Base-by-base conservation (phyloP, 2,113 vertebrate species). In the Alethe diademata region DNA sequence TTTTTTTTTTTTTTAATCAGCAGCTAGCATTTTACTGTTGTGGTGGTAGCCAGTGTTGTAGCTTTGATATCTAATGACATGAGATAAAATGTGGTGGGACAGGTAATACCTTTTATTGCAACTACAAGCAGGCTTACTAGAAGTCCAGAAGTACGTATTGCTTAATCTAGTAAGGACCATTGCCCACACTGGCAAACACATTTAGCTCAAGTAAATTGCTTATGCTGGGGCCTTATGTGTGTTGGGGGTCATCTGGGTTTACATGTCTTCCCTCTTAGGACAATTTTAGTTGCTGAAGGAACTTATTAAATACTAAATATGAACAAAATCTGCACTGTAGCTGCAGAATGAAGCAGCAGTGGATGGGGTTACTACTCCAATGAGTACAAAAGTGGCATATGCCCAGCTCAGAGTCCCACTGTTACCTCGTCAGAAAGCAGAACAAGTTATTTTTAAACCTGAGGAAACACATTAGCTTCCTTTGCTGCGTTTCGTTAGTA, bases 381-480 rank as follows among this genome's bases (percentile, higher is more conserved):
- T 4, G 26, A 64, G 10, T 22, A 7, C 5, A 33, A 25, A 56
- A 86, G 54, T 2, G 1, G 45, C 40, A 14, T 7, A 5, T 31
- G 24, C 45, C 48, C 54, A 61, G 23, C 50, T 81, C 4, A 3
- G 57, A 71, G 40, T 35, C 47, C 17, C 0, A 3, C 33, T 57
- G 2, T 70, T 70, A 16, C 67, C 51, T 91, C 72, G 58, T 40
- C 78, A 87, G 28, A 84, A 73, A 86, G 57, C 23, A 78, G 88
- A 94, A 36, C 65, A 40, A 87, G 73, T 42, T 92, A 61, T 95
- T 96, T 97, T 96, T 94, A 93, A 95, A 93, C 36, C 22, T 48
- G 79, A 96, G 87, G 87, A 94, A 95, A 92, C 45, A 29, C 6
- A 43, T 13, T 16, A 65, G 74, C 65, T 97, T 97, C 91, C 84